Conservation (phyloP, 2,797 vertebrate genomes). For the Hydrocynus forskahlii region DNA sequence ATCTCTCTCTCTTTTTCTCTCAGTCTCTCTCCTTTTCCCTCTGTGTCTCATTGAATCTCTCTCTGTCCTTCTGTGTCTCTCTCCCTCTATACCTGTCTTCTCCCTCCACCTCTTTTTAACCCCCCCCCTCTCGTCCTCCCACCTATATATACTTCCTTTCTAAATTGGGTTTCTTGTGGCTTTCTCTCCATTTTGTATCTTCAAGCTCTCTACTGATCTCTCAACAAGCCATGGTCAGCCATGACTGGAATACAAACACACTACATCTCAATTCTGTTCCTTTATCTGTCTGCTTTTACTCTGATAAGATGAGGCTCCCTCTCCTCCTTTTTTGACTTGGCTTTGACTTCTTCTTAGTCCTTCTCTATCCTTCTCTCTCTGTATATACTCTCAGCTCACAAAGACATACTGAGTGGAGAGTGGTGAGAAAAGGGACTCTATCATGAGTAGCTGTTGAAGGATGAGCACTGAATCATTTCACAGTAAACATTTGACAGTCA, state of each 20-base stretch:
- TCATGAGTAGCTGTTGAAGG: slow-evolving; percentile 34
- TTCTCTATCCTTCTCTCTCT: slow-evolving; percentile 37
- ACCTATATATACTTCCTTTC: neutral
- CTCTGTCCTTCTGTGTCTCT: neutral
- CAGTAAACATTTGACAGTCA: slow-evolving; percentile 34
- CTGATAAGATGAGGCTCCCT: slow-evolving; percentile 74
- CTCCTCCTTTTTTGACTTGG: slow-evolving; percentile 67
- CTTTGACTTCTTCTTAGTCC: slow-evolving; percentile 48
- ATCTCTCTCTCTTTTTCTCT: neutral
- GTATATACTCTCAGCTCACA: slow-evolving; percentile 44
- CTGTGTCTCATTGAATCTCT: neutral
- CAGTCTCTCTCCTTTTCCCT: neutral
- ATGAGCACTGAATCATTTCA: slow-evolving; percentile 58
- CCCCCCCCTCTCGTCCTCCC: neutral
- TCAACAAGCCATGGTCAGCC: slow-evolving; percentile 70
- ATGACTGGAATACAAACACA: slow-evolving; percentile 73
- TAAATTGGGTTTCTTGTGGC: slow-evolving; percentile 10
- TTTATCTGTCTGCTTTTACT: slow-evolving; percentile 72
- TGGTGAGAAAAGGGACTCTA: slow-evolving; percentile 24
- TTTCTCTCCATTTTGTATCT: slow-evolving; percentile 56
- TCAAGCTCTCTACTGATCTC: slow-evolving; percentile 34
- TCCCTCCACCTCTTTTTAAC: neutral
- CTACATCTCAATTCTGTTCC: slow-evolving; percentile 72
- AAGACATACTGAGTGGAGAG: slow-evolving; percentile 36
- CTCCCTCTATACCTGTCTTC: neutral